These are phyloP conservation scores for Micromussa lordhowensis DNA, from an alignment of 92 coral and sea anemone species.

Conservation along the genomic window DNA sequence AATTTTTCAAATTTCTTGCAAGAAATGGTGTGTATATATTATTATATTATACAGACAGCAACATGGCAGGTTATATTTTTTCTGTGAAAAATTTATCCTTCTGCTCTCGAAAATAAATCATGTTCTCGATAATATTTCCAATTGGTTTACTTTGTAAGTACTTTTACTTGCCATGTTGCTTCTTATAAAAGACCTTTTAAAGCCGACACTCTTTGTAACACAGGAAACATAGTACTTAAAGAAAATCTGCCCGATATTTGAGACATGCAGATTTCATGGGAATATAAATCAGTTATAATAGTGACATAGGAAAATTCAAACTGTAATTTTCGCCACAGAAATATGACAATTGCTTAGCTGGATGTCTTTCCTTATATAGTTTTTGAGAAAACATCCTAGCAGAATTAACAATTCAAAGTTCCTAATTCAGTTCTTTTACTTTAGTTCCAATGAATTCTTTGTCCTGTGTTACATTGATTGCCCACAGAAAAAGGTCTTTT, in stretches of 20 bases:
- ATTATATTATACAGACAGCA: background rate
- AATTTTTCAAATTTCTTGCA: background rate
- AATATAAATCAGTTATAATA: background rate
- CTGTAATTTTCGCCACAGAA: background rate
- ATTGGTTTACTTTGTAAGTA: too few relatives aligned
- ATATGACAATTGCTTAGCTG: background rate
- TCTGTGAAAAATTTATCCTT: background rate
- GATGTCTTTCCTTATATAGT: background rate
- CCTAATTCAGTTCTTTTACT: background rate
- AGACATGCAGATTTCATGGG: background rate
- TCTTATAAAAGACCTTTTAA: background rate
- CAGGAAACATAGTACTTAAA: background rate
- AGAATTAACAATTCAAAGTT: background rate
- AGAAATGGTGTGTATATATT: background rate
- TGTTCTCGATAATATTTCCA: background rate
- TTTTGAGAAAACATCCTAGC: background rate
- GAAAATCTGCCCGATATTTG: background rate
- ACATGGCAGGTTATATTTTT: background rate
- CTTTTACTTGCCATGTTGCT: background rate
- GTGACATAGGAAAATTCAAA: background rate
- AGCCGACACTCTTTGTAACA: background rate
- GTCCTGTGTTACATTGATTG: background rate
- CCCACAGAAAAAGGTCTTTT: background rate
- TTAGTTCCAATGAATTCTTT: background rate
- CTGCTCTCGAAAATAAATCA: background rate